Percentiles rank a stretch among this genome's conserved stretches.
Evolutionary conservation across 2,888 invertebrate species (phyloP).

Genomic region (Keiferia lycopersicella): DNA sequence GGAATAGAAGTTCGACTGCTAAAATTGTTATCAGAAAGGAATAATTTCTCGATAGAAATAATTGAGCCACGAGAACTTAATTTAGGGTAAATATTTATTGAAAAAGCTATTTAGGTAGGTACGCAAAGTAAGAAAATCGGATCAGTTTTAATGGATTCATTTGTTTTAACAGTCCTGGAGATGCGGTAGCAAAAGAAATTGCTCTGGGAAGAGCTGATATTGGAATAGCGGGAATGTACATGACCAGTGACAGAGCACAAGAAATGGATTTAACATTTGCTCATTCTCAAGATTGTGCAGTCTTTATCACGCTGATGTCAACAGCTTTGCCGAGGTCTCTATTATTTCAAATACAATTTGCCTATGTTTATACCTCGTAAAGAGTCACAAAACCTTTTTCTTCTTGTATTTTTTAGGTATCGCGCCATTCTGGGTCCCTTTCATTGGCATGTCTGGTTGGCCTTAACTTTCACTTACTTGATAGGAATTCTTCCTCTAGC

Average conservation of each 20-base stretch:
- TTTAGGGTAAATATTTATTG: constrained; percentile 66
- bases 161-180: constrained; percentile 74
- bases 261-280: constrained; percentile 83
- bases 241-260: constrained; percentile 77
- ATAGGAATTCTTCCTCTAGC: constrained; percentile 88
- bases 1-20: constrained; percentile 88
- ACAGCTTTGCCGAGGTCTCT: constrained; percentile 87
- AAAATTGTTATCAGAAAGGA: constrained; percentile 80
- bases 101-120: constrained; percentile 25
- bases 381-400: constrained; percentile 24
- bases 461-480: constrained; percentile 86
- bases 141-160: too few relatives aligned
- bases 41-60: constrained; percentile 88
- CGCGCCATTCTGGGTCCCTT: constrained; percentile 92
- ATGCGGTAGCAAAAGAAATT: constrained; percentile 82
- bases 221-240: constrained; percentile 87
- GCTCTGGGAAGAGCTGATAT: constrained; percentile 80
- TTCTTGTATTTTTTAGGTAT: constrained; percentile 75
- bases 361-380: not conserved
- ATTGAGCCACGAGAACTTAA: constrained; percentile 78
- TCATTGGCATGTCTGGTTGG: constrained; percentile 90
- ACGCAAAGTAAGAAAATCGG: too few relatives aligned
- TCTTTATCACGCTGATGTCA: constrained; percentile 88
- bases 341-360: not conserved
- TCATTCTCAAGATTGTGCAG: constrained; percentile 88